A percentile compares a stretch with the other conserved stretches of the same genome.
Evolutionary conservation across 2,113 vertebrate species (phyloP).

Genomic region (Mustela nigripes): DNA sequence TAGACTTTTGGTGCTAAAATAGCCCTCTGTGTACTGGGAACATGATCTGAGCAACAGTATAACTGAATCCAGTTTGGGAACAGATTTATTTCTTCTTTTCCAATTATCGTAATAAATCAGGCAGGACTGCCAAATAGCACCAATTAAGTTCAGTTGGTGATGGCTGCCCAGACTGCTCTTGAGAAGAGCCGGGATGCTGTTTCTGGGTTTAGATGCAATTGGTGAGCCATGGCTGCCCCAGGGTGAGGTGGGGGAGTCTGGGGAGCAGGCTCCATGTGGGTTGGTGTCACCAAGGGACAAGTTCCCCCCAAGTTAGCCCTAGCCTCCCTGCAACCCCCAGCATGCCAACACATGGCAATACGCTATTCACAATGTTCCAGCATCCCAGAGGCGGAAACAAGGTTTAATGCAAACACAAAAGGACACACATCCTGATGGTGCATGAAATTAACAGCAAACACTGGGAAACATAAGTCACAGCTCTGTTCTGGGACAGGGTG

Average conservation of each 20-base stretch:
- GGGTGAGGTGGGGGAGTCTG: background rate
- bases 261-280: background rate
- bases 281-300: background rate
- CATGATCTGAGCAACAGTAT: background rate
- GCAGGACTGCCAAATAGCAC: background rate
- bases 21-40: background rate
- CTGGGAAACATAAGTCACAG: background rate
- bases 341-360: background rate
- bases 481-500: background rate
- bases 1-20: background rate
- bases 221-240: no score
- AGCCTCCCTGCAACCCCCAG: background rate
- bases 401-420: background rate
- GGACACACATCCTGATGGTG: background rate
- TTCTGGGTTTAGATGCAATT: background rate
- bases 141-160: background rate
- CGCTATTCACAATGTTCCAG: background rate
- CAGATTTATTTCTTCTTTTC: slow-evolving; percentile 5
- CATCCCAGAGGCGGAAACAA: background rate
- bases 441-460: slow-evolving; percentile 28
- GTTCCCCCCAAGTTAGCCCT: background rate
- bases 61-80: background rate
- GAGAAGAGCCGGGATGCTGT: background rate
- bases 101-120: background rate
- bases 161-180: background rate